phyloP scores from a whole-genome alignment of 2,113 vertebrate genomes.

The Zootoca vivipara region DNA sequence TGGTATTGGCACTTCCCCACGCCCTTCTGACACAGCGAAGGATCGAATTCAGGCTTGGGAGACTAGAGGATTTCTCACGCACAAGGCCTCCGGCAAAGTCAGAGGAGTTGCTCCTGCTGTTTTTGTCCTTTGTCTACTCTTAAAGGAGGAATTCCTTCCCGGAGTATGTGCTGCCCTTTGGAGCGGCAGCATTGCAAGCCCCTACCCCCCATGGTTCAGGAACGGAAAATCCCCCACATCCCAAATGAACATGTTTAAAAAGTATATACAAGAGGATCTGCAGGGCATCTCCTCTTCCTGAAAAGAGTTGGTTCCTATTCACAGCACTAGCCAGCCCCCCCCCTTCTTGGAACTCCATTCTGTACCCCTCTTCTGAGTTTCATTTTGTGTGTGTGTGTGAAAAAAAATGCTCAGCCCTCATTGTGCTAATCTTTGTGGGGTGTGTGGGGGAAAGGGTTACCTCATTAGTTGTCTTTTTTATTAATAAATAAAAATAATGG shows the following conservation, averaged over 20 bases:
- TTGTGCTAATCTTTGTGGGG: too few relatives aligned
- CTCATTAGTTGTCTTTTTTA: too few relatives aligned
- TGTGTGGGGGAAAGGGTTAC: too few relatives aligned
- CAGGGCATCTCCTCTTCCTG: too few relatives aligned
- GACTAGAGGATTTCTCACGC: constrained; percentile 53
- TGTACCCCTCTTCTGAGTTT: background rate
- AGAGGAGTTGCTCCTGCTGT: constrained; percentile 28
- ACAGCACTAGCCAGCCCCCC: too few relatives aligned
- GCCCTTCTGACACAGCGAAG: constrained; percentile 14
- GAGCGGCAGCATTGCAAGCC: too few relatives aligned
- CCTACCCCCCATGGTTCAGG: too few relatives aligned
- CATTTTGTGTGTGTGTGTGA: background rate
- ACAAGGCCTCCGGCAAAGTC: constrained; percentile 69
- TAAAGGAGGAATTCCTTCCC: constrained; percentile 58
- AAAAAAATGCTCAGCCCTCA: background rate
- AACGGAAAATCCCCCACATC: too few relatives aligned
- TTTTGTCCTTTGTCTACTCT: constrained; percentile 62
- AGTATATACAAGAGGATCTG: too few relatives aligned
- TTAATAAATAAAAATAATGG: too few relatives aligned
- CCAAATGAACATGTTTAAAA: background rate
- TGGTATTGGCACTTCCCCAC: constrained; percentile 57
- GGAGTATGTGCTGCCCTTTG: constrained; percentile 16
- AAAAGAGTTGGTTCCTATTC: too few relatives aligned
- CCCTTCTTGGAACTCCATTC: background rate
- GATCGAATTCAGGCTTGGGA: constrained; percentile 62